phyloP scores from a whole-genome alignment of 2,797 vertebrate genomes.

The Ceryle rudis region DNA sequence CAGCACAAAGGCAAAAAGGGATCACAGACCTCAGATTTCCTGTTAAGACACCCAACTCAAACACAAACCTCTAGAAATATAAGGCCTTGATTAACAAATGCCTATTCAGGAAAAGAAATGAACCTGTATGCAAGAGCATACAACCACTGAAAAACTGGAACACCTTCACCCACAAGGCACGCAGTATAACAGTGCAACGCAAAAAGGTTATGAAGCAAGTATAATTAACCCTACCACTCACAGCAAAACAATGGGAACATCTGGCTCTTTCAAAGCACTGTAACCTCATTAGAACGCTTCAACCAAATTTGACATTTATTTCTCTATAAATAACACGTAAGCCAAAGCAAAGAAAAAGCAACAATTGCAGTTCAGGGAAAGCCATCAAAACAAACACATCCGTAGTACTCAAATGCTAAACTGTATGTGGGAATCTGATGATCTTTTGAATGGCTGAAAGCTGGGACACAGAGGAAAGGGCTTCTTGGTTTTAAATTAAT shows the following conservation, averaged over 20 bases:
- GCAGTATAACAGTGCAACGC: background rate
- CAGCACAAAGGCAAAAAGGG: background rate
- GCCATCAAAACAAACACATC: constrained; percentile 1
- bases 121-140: background rate
- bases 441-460: constrained; percentile 29
- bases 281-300: background rate
- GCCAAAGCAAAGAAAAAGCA: constrained; percentile 26
- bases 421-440: constrained; percentile 10
- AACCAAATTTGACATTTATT: constrained; percentile 36
- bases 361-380: constrained; percentile 28
- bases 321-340: constrained; percentile 14
- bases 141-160: background rate
- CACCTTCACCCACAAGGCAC: background rate
- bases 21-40: background rate
- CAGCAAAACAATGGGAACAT: constrained; percentile 30
- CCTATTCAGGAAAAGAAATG: background rate
- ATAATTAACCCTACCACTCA: background rate
- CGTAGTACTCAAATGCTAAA: constrained; percentile 34
- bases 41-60: background rate
- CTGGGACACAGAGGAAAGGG: constrained; percentile 8
- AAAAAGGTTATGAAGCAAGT: background rate
- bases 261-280: background rate
- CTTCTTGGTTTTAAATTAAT: constrained; percentile 68
- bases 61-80: background rate
- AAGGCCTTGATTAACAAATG: background rate